phyloP scores from a whole-genome alignment of 2,888 invertebrate species.

The Imbricaverruca yamaguchii region DNA sequence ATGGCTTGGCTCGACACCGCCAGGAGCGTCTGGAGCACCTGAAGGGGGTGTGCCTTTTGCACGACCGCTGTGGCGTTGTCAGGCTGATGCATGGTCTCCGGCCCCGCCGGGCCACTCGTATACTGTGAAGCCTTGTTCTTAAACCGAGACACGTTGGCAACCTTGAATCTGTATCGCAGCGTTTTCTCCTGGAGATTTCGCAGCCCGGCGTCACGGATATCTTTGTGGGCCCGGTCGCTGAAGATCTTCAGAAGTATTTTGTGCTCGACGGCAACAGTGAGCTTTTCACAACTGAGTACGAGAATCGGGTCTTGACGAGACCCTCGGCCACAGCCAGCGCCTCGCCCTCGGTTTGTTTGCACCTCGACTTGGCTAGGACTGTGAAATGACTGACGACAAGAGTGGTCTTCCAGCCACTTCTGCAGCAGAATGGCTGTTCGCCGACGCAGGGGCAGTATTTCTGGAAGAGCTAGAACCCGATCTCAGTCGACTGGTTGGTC shows the following conservation, averaged over 20 bases:
- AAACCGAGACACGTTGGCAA: slow-evolving; percentile 4
- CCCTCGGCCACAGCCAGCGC: slow-evolving; percentile 25
- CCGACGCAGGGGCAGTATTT: slow-evolving; percentile 23
- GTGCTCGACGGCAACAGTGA: slow-evolving; percentile 23
- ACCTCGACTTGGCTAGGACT: neutral
- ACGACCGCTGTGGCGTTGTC: neutral
- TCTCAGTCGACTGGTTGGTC: neutral
- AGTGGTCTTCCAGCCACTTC: slow-evolving; percentile 24
- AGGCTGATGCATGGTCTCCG: neutral
- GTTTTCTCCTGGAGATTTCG: slow-evolving; percentile 19
- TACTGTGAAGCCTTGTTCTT: slow-evolving; percentile 21
- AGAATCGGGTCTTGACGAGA: slow-evolving; percentile 17
- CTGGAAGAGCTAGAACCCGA: slow-evolving; percentile 4
- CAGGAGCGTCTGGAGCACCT: neutral
- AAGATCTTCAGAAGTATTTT: slow-evolving; percentile 25
- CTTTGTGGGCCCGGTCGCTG: slow-evolving; percentile 7
- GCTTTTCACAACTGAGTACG: slow-evolving; percentile 23
- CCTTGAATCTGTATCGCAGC: slow-evolving; percentile 24
- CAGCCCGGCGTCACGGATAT: slow-evolving; percentile 20
- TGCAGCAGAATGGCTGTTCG: slow-evolving; percentile 23
- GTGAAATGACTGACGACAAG: slow-evolving; percentile 23
- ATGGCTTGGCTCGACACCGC: neutral
- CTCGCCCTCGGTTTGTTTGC: slow-evolving; percentile 24
- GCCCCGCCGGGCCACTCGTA: neutral
- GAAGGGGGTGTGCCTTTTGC: neutral